Conservation (phyloP, 2,888 invertebrate species). For the Heterodera filipjevi region DNA sequence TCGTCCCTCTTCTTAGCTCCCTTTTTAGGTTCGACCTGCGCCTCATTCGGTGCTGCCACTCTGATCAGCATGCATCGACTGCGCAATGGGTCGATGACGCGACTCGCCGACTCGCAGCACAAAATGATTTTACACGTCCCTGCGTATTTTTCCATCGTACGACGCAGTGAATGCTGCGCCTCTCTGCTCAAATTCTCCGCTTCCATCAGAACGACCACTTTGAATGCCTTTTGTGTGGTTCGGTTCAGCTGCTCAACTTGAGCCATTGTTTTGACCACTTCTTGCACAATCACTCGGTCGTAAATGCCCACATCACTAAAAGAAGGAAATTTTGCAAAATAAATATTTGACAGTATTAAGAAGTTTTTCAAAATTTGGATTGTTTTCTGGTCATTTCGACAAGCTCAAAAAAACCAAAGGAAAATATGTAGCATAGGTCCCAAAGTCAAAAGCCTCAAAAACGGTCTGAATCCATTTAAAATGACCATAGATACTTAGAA, state of each 20-base stretch:
- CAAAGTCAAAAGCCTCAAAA: too few species aligned
- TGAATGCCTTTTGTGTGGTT: slow-evolving; percentile 79
- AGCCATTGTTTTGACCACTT: slow-evolving; percentile 93
- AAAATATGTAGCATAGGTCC: too few species aligned
- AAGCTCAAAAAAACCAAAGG: too few species aligned
- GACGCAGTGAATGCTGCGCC: slow-evolving; percentile 93
- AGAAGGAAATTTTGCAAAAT: too few species aligned
- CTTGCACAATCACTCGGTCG: slow-evolving; percentile 94
- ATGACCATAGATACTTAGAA: too few species aligned
- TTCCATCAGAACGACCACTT: slow-evolving; percentile 89
- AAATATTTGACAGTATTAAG: too few species aligned
- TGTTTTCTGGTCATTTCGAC: too few species aligned
- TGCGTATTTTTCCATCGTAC: slow-evolving; percentile 99
- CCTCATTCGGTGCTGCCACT: slow-evolving; percentile 82
- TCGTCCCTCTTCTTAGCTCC: background rate
- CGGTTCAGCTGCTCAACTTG: slow-evolving; percentile 94
- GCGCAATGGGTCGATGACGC: slow-evolving; percentile 93
- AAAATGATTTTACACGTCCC: slow-evolving; percentile 86
- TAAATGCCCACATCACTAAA: slow-evolving; percentile 93
- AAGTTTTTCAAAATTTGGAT: too few species aligned
- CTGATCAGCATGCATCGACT: slow-evolving; percentile 90
- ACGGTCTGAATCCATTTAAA: too few species aligned
- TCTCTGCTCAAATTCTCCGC: slow-evolving; percentile 93
- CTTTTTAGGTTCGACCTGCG: slow-evolving; percentile 70
- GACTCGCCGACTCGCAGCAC: slow-evolving; percentile 89